Percentiles rank a stretch among this genome's conserved stretches.
These are phyloP conservation scores for Triops cancriformis DNA, from an alignment of 1,140 invertebrate species.

Conservation along the genomic window DNA sequence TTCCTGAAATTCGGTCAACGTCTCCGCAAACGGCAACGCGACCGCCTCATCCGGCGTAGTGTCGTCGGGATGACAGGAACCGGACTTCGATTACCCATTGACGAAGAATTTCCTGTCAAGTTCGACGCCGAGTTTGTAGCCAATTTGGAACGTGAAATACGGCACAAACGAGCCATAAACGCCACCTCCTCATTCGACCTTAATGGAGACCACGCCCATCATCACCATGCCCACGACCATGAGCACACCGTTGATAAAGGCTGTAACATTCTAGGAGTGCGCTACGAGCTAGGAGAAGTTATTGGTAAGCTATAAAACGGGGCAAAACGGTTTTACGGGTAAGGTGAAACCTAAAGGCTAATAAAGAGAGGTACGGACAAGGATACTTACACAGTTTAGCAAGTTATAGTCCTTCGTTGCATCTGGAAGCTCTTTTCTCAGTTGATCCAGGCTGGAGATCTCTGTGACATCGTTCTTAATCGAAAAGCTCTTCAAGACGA, in stretches of 20 bases:
- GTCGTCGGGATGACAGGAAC: conserved; percentile 16
- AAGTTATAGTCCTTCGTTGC: not conserved
- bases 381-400: not conserved
- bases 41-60: conserved; percentile 13
- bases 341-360: not conserved
- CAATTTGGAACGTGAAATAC: conserved; percentile 21
- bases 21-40: not conserved
- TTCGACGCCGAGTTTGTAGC: conserved; percentile 25
- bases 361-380: not conserved
- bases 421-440: not conserved
- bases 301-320: conserved; percentile 30
- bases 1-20: not conserved
- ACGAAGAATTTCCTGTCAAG: conserved; percentile 25
- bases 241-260: conserved; percentile 30
- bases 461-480: not conserved
- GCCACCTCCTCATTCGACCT: not conserved
- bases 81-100: conserved; percentile 21
- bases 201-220: conserved; percentile 23
- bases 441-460: not conserved
- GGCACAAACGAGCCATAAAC: conserved; percentile 24
- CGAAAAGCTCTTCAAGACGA: not conserved
- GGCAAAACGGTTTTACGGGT: not conserved
- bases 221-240: conserved; percentile 25
- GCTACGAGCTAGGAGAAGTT: conserved; percentile 35
- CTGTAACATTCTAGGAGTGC: conserved; percentile 34